phyloP scores from a whole-genome alignment of 2,888 invertebrate genomes.

The Rhabditoides inermis region DNA sequence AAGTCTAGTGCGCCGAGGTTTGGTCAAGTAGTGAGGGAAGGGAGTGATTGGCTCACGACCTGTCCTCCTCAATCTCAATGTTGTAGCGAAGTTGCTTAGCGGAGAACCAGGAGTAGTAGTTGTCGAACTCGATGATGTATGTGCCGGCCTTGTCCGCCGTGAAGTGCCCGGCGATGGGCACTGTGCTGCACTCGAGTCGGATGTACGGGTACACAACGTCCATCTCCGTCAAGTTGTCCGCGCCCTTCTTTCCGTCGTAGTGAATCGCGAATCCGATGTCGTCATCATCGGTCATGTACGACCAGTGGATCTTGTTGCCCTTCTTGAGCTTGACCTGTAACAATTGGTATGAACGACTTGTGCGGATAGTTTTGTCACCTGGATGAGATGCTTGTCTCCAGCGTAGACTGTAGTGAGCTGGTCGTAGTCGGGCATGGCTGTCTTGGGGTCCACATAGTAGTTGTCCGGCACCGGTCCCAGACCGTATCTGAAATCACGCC shows the following conservation, averaged over 20 bases:
- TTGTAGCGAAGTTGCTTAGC: constrained; percentile 51
- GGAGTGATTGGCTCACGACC: too few species aligned
- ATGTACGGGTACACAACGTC: constrained; percentile 50
- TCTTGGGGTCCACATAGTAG: constrained; percentile 42
- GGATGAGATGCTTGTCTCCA: constrained; percentile 50
- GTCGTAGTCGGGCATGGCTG: constrained; percentile 47
- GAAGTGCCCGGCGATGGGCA: constrained; percentile 45
- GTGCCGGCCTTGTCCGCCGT: constrained; percentile 40
- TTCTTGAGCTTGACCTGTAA: constrained; percentile 41
- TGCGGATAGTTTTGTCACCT: too few species aligned
- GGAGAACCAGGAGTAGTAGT: constrained; percentile 51
- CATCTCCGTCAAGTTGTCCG: constrained; percentile 47
- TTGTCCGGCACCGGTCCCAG: constrained; percentile 48
- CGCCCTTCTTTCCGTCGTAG: constrained; percentile 26
- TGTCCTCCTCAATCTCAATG: constrained; percentile 42
- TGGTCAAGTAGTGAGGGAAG: too few species aligned
- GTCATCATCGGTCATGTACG: constrained; percentile 50
- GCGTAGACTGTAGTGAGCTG: constrained; percentile 51
- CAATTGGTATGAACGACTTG: too few species aligned
- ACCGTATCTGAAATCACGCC: constrained; percentile 31
- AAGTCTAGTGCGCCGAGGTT: too few species aligned
- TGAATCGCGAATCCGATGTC: constrained; percentile 52
- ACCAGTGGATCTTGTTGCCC: constrained; percentile 45
- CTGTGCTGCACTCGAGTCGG: constrained; percentile 49
- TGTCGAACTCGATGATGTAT: constrained; percentile 52